Evolutionary conservation across 2,888 invertebrate species (phyloP), one percentile per base, ranked within the genome.

Genomic region (Patella depressa): DNA sequence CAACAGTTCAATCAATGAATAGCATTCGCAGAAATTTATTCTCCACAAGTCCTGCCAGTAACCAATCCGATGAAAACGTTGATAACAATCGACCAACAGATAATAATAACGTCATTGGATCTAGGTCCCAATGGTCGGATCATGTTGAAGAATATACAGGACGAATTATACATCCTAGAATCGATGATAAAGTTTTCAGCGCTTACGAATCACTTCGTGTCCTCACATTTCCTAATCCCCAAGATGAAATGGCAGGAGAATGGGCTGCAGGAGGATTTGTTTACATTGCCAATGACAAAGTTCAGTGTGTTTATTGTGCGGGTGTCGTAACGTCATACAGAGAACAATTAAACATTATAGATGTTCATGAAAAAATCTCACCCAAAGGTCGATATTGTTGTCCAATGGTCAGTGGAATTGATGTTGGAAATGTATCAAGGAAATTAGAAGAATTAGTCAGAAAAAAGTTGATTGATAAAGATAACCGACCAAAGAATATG

Each of bases 221-320:
- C 12, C 24, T 65, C 12, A 19, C 65, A 24, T 65, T 65, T 65
- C 65, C 65, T 65, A 24, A 65, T 65, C 65, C 65, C 11, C 11
- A n/a, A 14, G 19, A 65, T 65, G 65, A 19, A 24, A 24, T 11
- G 12, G 11, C 65, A 3, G 65, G 24, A 14, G 65, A 65, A 65
- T 65, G 65, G 65, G 65, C 65, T 19, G 24, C 19, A 65, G 14
- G 24, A 2, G 65, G 65, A 65, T 65, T 65, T 65, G 24, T 9
- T 24, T 65, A 65, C 14, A 2, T 65, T 24, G 17, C 19, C 2
- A 12, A 17, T 19, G 12, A 65, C 1, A 19, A 24, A 24, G 65
- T 65, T 65, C 65, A 65, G 24, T 65, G 65, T 19, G 65, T 65
- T 19, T 65, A 65, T 65, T 65, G 65, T 65, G 65, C 19, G 24